Base-by-base conservation (phyloP, 1,140 invertebrate genomes). In the Globodera ellingtonae region DNA sequence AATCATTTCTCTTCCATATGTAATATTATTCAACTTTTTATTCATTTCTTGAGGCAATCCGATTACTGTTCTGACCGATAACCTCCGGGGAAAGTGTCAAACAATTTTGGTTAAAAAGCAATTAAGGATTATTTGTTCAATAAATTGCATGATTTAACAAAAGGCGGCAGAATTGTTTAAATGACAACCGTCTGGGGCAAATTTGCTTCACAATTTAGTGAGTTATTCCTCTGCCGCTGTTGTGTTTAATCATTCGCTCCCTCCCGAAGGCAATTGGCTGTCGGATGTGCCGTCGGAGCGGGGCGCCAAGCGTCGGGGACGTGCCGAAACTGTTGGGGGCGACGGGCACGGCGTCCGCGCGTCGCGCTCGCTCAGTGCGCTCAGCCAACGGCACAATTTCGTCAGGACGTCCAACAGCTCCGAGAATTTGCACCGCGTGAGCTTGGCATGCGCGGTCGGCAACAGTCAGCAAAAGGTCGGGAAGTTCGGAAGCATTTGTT, bases 301-400 rank as follows among this genome's bases (percentile, higher is more conserved):
- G 47, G 24, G 78, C 65, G 65, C 83, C 78, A 79, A 62, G 74
- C 65, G 77, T 52, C 66, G 56, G 4, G 35, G 67, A 13, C 35
- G 24, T 10, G 67, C 67, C 35, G 67, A 70, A 18, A 35, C 67
- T 1, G 67, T 9, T 18, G 67, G 67, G n/a, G 67, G 10, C 24
- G 67, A 21, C 8, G 66, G 9, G n/a, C n/a, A 67, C 10, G 21
- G 46, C 18, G 66, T 88, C 21, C 85, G 87, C 50, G 84, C 87
- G 44, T 83, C 81, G 18, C 80, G 81, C 65, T 88, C 87, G 48
- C 78, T 88, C n/a, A 86, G 88, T 46, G 81, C 83, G 46, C 83
- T 88, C 24, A 88, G 88, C 78, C 87, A 89, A 74, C 87, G 86
- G 79, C 81, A 83, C 75, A 72, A 83, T 52, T 79, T 88, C n/a